Percentiles rank a stretch among this genome's conserved stretches.
These are phyloP conservation scores for Polymixis lichenea DNA, from an alignment of 2,888 invertebrate species.

Conservation along the genomic window DNA sequence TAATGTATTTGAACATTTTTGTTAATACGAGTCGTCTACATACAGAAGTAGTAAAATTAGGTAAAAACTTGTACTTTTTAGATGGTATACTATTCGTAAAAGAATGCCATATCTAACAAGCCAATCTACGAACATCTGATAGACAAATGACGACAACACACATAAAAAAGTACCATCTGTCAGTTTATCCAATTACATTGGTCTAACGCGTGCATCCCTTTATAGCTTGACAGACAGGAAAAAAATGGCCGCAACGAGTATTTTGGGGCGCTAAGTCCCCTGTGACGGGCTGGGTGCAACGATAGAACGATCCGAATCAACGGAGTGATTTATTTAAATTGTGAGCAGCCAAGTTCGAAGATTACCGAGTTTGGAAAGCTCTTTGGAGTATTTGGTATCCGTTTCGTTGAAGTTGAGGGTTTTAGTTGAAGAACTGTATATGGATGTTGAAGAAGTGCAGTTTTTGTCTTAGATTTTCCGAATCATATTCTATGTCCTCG, in stretches of 20 bases:
- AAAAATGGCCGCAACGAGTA: slow-evolving; percentile 67
- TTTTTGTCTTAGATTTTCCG: background rate
- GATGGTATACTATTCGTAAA: background rate
- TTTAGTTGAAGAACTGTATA: slow-evolving; percentile 3
- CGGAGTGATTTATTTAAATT: slow-evolving; percentile 68
- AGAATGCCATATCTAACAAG: background rate
- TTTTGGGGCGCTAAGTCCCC: slow-evolving; percentile 64
- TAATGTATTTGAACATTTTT: background rate
- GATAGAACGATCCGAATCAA: slow-evolving; percentile 63
- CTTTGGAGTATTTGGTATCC: slow-evolving; percentile 26
- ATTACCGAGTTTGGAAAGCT: slow-evolving; percentile 55
- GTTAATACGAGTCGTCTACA: background rate
- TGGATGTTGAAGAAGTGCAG: background rate
- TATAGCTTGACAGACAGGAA: slow-evolving; percentile 68
- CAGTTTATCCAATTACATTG: slow-evolving; percentile 71
- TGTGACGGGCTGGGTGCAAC: slow-evolving; percentile 61
- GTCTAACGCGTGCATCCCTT: slow-evolving; percentile 66
- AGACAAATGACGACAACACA: slow-evolving; percentile 52
- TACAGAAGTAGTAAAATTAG: no score
- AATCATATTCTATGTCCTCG: background rate
- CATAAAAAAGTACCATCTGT: slow-evolving; percentile 65
- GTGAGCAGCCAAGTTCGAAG: slow-evolving; percentile 59
- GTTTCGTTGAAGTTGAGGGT: slow-evolving; percentile 9
- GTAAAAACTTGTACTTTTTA: no score
- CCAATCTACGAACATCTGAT: slow-evolving; percentile 41